Evolutionary conservation across 1,140 invertebrate genomes (phyloP).

Genomic region (Drosophila orosa): DNA sequence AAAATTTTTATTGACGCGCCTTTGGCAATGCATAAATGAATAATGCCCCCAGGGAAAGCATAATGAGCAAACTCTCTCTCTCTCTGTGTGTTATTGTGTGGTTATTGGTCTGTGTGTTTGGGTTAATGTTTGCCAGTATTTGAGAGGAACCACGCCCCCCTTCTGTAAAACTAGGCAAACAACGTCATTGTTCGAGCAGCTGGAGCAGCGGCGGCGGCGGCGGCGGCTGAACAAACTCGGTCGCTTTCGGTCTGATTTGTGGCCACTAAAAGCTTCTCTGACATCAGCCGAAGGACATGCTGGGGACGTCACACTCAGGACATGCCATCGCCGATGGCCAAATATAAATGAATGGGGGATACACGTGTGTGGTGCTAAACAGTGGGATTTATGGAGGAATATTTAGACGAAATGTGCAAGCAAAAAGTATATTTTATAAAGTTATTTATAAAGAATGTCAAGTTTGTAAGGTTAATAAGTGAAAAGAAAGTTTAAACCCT

Average conservation of each 20-base stretch:
- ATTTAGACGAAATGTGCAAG: background rate
- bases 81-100: slow-evolving; percentile 12
- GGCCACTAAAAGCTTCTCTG: slow-evolving; percentile 73
- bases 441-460: background rate
- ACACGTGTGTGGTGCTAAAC: slow-evolving; percentile 56
- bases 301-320: slow-evolving; percentile 29
- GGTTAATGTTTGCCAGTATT: background rate
- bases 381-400: slow-evolving; percentile 13
- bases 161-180: slow-evolving; percentile 36
- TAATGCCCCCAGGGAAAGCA: slow-evolving; percentile 40
- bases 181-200: slow-evolving; percentile 45
- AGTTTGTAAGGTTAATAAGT: background rate
- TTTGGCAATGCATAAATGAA: slow-evolving; percentile 69
- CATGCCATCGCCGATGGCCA: slow-evolving; percentile 29
- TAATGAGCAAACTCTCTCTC: slow-evolving; percentile 40
- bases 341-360: slow-evolving; percentile 47
- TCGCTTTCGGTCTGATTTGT: slow-evolving; percentile 65
- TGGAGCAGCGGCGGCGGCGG: no score
- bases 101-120: slow-evolving; percentile 9
- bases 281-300: slow-evolving; percentile 67
- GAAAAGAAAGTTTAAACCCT: background rate
- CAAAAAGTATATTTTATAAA: no score
- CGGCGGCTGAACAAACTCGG: slow-evolving; percentile 32
- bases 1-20: slow-evolving; percentile 78
- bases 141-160: slow-evolving; percentile 1